Evolutionary conservation across 2,888 invertebrate genomes (phyloP).

Genomic region (Perdita meconis): DNA sequence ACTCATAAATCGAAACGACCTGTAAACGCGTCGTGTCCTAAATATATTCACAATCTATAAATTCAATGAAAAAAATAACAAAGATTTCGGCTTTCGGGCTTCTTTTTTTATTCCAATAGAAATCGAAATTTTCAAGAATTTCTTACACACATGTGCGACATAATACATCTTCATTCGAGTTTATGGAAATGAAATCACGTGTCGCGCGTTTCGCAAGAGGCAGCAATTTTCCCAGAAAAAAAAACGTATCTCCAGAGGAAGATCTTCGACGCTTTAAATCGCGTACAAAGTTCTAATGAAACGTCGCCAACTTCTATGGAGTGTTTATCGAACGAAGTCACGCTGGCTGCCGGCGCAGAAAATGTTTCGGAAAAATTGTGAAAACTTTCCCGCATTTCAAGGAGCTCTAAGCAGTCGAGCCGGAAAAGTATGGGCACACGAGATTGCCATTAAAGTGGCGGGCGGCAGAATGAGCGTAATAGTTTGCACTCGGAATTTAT

Average conservation of each 20-base stretch:
- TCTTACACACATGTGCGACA: no score
- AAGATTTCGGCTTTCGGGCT: no score
- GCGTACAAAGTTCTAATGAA: constrained; percentile 12
- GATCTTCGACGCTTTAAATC: neutral
- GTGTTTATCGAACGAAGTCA: constrained; percentile 40
- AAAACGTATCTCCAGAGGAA: neutral
- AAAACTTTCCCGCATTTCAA: constrained; percentile 35
- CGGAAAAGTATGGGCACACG: constrained; percentile 2
- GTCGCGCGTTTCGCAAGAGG: no score
- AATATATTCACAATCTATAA: neutral
- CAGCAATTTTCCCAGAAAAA: neutral
- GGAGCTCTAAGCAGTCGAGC: constrained; percentile 25
- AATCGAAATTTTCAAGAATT: no score
- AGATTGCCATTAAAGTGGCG: constrained; percentile 37
- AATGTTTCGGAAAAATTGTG: constrained; percentile 28
- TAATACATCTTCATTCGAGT: no score
- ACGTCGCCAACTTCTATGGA: constrained; percentile 31
- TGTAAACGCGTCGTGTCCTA: neutral
- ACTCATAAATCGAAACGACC: constrained; percentile 6
- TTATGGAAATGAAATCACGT: no score
- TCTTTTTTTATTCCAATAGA: no score
- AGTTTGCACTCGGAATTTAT: constrained; percentile 32
- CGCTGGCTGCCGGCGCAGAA: neutral
- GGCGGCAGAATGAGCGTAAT: neutral
- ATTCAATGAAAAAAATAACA: neutral